Evolutionary conservation across 1,140 invertebrate species (phyloP).

Genomic region (Cyphomyrmex costatus): DNA sequence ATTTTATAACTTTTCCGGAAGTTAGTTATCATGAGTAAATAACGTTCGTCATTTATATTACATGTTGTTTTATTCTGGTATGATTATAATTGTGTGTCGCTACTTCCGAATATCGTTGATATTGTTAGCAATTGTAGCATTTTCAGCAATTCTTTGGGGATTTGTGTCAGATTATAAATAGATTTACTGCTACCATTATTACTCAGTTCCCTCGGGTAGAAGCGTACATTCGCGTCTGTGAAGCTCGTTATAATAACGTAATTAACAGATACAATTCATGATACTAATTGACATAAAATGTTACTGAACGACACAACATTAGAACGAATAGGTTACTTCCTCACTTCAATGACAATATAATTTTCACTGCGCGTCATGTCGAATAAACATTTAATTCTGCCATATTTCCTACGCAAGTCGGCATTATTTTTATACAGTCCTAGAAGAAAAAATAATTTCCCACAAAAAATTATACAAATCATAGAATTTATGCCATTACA

Average conservation of each 20-base stretch:
- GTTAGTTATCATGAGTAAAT: not conserved
- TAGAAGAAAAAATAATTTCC: not conserved
- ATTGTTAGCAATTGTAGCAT: not conserved
- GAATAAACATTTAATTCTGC: not conserved
- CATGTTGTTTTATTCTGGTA: not conserved
- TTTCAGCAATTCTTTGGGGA: slow-evolving; percentile 40
- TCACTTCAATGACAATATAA: not conserved
- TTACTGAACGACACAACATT: slow-evolving; percentile 25
- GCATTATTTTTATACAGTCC: not conserved
- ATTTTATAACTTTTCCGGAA: not conserved
- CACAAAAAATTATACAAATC: not conserved
- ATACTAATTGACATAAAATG: slow-evolving; percentile 48
- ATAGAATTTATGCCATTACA: not conserved
- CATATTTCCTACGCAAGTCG: not conserved
- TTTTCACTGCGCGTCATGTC: not conserved
- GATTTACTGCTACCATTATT: slow-evolving; percentile 41
- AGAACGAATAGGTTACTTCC: slow-evolving; percentile 1
- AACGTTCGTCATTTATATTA: not conserved
- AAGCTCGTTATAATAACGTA: slow-evolving; percentile 40
- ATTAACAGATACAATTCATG: slow-evolving; percentile 42
- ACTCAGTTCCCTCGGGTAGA: not conserved
- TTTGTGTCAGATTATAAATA: slow-evolving; percentile 43
- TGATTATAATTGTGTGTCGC: not conserved
- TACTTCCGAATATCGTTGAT: slow-evolving; percentile 16
- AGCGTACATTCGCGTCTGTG: not conserved